Evolutionary conservation across 1,140 invertebrate genomes (phyloP).

Genomic region (Drosophila ananassae): DNA sequence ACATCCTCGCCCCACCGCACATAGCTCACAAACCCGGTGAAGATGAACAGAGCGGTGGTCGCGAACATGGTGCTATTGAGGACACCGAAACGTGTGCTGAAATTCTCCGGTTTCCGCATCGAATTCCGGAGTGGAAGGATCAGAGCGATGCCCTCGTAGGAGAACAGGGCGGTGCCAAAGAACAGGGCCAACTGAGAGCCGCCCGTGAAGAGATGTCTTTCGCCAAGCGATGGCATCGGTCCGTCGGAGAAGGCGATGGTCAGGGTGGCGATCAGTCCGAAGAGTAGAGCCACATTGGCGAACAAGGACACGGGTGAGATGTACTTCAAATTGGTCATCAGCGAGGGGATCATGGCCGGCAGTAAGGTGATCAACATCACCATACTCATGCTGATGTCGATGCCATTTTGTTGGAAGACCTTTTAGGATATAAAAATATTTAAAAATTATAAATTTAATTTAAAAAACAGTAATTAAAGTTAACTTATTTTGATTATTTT

Average conservation of each 20-base stretch:
- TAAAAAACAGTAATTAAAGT: too few relatives aligned
- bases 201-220: slow-evolving; percentile 85
- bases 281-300: slow-evolving; percentile 88
- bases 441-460: too few relatives aligned
- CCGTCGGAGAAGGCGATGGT: slow-evolving; percentile 88
- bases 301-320: slow-evolving; percentile 89
- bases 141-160: slow-evolving; percentile 91
- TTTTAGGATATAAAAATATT: slow-evolving; percentile 59
- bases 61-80: slow-evolving; percentile 91
- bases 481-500: too few relatives aligned
- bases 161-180: slow-evolving; percentile 91
- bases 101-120: slow-evolving; percentile 91
- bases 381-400: slow-evolving; percentile 86
- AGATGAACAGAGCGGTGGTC: slow-evolving; percentile 90
- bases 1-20: slow-evolving; percentile 88
- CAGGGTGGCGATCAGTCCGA: slow-evolving; percentile 88
- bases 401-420: slow-evolving; percentile 87
- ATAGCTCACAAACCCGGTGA: slow-evolving; percentile 90
- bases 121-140: slow-evolving; percentile 95
- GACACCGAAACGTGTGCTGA: slow-evolving; percentile 91
- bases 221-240: slow-evolving; percentile 86
- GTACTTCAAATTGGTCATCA: slow-evolving; percentile 91
- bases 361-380: slow-evolving; percentile 90
- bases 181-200: slow-evolving; percentile 88
- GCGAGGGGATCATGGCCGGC: slow-evolving; percentile 89